Evolutionary conservation across 2,113 vertebrate genomes (phyloP).

Genomic region (Struthio camelus): DNA sequence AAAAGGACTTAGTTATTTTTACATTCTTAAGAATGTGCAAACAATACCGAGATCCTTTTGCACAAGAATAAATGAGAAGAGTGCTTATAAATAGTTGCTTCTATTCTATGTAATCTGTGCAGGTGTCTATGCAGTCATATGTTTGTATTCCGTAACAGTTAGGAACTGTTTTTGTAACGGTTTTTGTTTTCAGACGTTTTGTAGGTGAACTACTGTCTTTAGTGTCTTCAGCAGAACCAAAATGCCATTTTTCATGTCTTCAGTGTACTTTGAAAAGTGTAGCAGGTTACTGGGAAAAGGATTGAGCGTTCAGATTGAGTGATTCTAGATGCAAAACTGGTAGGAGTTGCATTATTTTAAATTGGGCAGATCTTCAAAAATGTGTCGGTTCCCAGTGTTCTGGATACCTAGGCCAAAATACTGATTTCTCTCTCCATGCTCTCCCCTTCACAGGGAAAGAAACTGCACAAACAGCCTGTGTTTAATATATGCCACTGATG

Average conservation of each 20-base stretch:
- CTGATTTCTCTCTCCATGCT: neutral
- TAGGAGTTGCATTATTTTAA: neutral
- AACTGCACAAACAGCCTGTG: neutral
- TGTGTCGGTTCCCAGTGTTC: accelerated
- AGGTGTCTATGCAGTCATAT: neutral
- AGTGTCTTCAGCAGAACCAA: neutral
- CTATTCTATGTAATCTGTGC: neutral
- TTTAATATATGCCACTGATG: neutral
- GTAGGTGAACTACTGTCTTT: neutral
- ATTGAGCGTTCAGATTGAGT: neutral
- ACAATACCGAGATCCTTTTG: neutral
- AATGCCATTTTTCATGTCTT: neutral
- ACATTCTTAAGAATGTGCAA: neutral
- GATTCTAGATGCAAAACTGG: neutral
- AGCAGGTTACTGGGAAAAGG: neutral
- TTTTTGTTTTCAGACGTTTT: neutral
- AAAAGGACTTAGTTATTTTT: neutral
- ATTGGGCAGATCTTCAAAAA: neutral
- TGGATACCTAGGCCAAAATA: neutral
- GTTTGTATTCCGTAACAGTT: neutral
- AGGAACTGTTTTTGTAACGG: neutral
- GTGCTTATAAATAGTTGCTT: neutral
- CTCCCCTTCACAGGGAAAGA: neutral
- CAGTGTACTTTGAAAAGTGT: neutral
- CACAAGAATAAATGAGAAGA: neutral